A percentile compares a stretch with the other conserved stretches of the same genome.
Conservation (phyloP, 2,888 invertebrate genomes). For the Anthrax anthrax region DNA sequence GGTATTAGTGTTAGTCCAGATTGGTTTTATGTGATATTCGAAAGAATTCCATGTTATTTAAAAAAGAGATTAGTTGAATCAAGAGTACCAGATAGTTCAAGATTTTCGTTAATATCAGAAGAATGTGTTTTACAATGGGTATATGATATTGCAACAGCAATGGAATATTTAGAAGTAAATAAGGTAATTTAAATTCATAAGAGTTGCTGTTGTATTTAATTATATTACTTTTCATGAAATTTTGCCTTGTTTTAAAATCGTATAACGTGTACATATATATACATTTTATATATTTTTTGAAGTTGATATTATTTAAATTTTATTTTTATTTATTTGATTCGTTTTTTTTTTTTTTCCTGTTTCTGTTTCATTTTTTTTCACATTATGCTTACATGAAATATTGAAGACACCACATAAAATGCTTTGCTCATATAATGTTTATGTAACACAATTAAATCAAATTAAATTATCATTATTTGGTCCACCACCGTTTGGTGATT, state of each 20-base stretch:
- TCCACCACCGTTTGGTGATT: slow-evolving; percentile 49
- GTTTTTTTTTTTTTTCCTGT: not conserved
- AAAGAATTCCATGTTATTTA: slow-evolving; percentile 49
- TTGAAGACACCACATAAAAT: slow-evolving; percentile 53
- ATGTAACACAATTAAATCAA: slow-evolving; percentile 46
- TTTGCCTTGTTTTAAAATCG: no score
- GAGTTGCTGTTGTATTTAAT: no score
- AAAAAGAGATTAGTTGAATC: slow-evolving; percentile 56
- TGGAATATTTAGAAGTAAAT: slow-evolving; percentile 52
- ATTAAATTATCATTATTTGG: slow-evolving; percentile 67
- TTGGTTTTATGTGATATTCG: slow-evolving; percentile 57
- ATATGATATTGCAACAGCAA: slow-evolving; percentile 52
- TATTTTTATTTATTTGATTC: not conserved
- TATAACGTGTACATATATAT: no score
- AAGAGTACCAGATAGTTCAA: slow-evolving; percentile 32
- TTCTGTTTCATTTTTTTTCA: no score
- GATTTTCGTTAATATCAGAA: slow-evolving; percentile 47
- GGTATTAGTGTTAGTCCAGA: slow-evolving; percentile 69
- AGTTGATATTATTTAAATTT: no score
- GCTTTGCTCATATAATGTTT: slow-evolving; percentile 56
- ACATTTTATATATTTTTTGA: no score
- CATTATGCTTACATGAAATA: not conserved
- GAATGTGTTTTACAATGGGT: slow-evolving; percentile 47
- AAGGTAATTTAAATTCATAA: slow-evolving; percentile 29
- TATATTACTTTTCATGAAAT: no score